A percentile compares a stretch with the other conserved stretches of the same genome.
Conservation (phyloP, 2,797 vertebrate species). For the Protosalanx chinensis region DNA sequence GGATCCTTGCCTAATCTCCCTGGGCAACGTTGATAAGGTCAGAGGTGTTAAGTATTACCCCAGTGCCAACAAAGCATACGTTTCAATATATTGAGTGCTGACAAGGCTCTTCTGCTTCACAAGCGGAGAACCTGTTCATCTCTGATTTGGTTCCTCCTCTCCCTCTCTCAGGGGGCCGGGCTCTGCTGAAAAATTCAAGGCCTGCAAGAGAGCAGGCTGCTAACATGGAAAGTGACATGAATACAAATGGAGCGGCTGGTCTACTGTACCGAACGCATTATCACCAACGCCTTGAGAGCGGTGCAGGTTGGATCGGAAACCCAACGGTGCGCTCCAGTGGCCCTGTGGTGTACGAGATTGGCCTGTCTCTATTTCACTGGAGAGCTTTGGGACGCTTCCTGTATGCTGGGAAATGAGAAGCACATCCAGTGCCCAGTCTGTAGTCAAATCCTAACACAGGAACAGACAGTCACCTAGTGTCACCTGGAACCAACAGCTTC, state of each 20-base stretch:
- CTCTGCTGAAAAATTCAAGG: conserved; percentile 32
- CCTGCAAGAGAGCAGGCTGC: conserved; percentile 11
- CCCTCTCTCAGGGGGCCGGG: not conserved
- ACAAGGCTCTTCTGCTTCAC: conserved; percentile 47
- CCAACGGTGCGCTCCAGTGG: not conserved
- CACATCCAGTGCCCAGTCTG: too few relatives aligned
- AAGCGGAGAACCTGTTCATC: conserved; percentile 34
- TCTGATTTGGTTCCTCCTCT: conserved; percentile 31
- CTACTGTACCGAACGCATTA: not conserved
- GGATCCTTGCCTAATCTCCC: conserved; percentile 1
- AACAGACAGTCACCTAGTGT: too few relatives aligned
- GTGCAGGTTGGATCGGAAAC: not conserved
- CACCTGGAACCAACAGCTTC: too few relatives aligned
- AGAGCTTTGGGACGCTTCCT: too few relatives aligned
- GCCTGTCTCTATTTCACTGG: not conserved
- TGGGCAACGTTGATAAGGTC: conserved; percentile 19
- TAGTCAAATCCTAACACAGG: too few relatives aligned
- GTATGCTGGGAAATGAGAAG: too few relatives aligned
- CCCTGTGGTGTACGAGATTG: too few relatives aligned
- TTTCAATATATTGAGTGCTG: conserved; percentile 51
- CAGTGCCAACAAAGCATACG: conserved; percentile 37
- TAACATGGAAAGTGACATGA: conserved; percentile 14
- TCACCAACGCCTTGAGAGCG: conserved; percentile 1
- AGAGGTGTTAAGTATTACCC: conserved; percentile 39
- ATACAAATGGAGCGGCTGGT: conserved; percentile 33